phyloP scores from a whole-genome alignment of 2,113 vertebrate species.

The Nansenia antarctica region DNA sequence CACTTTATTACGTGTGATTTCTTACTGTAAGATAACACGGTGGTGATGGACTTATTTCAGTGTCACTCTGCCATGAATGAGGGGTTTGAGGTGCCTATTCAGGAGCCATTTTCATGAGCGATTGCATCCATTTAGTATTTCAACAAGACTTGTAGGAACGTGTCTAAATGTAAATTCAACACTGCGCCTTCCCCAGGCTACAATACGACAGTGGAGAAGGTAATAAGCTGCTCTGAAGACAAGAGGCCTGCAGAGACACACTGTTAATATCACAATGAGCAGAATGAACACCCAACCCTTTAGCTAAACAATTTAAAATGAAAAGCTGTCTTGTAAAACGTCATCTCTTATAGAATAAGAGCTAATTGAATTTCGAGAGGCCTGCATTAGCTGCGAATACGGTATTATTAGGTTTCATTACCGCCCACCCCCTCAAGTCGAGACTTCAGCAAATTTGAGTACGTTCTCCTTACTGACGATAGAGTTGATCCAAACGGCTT shows the following conservation, averaged over 20 bases:
- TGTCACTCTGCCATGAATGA: too few species aligned
- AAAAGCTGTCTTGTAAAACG: conserved; percentile 56
- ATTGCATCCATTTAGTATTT: conserved; percentile 32
- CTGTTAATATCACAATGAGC: conserved; percentile 53
- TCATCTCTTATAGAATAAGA: conserved; percentile 23
- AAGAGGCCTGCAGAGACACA: conserved; percentile 55
- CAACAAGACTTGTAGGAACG: conserved; percentile 23
- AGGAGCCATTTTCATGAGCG: background rate
- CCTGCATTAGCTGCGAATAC: too few species aligned
- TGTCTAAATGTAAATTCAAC: conserved; percentile 50
- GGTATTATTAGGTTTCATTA: too few species aligned
- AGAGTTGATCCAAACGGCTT: too few species aligned
- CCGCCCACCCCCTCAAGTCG: too few species aligned
- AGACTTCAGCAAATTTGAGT: too few species aligned
- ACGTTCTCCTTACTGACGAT: too few species aligned
- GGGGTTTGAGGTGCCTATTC: background rate
- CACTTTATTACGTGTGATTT: too few species aligned
- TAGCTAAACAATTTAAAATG: conserved; percentile 53
- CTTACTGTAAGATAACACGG: too few species aligned
- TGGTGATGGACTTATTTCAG: too few species aligned
- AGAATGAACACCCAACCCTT: conserved; percentile 46
- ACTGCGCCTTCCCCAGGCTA: conserved; percentile 43
- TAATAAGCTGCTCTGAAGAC: conserved; percentile 65
- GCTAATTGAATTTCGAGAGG: background rate
- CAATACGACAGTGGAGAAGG: conserved; percentile 43